Base-by-base conservation (phyloP, 2,797 vertebrate genomes). In the Cichlasoma orientale region DNA sequence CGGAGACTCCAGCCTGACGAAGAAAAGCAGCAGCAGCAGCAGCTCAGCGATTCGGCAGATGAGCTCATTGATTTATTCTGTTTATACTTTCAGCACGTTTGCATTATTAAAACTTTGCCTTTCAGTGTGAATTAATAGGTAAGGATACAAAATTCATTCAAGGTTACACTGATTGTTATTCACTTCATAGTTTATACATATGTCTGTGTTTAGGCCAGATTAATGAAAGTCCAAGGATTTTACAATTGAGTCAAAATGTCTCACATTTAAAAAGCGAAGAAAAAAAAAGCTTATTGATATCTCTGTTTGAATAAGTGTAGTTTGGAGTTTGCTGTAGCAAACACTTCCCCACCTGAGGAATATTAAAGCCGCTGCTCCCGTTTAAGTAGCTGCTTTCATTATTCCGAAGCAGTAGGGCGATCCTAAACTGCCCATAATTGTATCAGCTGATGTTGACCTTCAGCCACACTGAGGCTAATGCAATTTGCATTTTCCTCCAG, bases 1-100 rank as follows among this genome's bases (percentile, higher is more conserved):
- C 1, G 97, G 97, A 1, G 97, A 97, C 90, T 98, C 97, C 86
- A 98, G 86, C 80, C 97, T 98, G 92, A 53, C 4, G 4, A 61
- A 27, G n/a, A 18, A 36, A 58, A 33, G 53, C 83, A 92, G 63
- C 2, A 1, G 63, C 2, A 1, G 21, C 21, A 44, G 53, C 53
- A 27, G 29, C 14, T 44, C 33, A 57, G 56, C 56, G 7, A 70
- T 38, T 75, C 54, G 21, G 19, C 0, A 27, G 31, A 16, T 29
- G 11, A 74, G 68, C 56, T 56, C n/a, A 66, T 8, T 18, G 7
- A 75, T 79, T 84, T 72, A 68, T 52, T 80, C 23, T 14, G 31
- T 71, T 81, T 59, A 31, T n/a, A 73, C 68, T 52, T 78, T 74
- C 41, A 54, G 53, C 52, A 71, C n/a, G 33, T 72, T 74, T 73